Base-by-base conservation (phyloP, 2,888 invertebrate genomes). In the Rhodophaea formosa region DNA sequence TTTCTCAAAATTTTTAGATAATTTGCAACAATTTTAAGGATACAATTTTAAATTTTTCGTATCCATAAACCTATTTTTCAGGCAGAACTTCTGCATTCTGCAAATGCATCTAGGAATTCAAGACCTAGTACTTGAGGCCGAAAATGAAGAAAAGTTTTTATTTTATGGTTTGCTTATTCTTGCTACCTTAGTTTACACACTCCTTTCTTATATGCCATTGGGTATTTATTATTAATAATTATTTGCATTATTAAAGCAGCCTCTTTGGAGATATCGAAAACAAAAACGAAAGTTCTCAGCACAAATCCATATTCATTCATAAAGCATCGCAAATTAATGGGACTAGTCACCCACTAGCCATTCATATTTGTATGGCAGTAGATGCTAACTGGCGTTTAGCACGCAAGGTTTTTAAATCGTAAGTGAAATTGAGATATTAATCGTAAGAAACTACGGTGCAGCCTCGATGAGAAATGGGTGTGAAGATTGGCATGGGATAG, bases 381-480 rank as follows among this genome's bases (percentile, higher is more conserved):
- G 44, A 55, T 30, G 12, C 3, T 55, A 45, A 45, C 54, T 45
- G 45, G 44, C 23, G 17, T 46, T 44, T 14, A 32, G n/a, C 54
- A 55, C 54, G 54, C 54, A 55, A 17, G 7, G 16, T 54, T 54
- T 35, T 30, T 43, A 14, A 39, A 49, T 56, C 39, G 49, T 23
- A 49, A 56, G 56, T 56, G 56, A 56, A 56, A 56, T 49, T 49
- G 47, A 56, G 39, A 47, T 49, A 56, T 42, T 29, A 43, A 56
- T 56, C 56, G 42, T 56, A 39, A 29, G 56, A 57, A 57, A 59
- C 57, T 44, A 53, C 56, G 47, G 47, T 23, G 14, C 35, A 59
- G 60, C 61, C 62, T 59, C 60, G 59, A 53, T 62, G 59, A 32
- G 60, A 61, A 60, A 55, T 58, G 51, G 55, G 60, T 60, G 61